Base-by-base conservation (phyloP, 2,888 invertebrate species). In the Lasioglossum malachurum region DNA sequence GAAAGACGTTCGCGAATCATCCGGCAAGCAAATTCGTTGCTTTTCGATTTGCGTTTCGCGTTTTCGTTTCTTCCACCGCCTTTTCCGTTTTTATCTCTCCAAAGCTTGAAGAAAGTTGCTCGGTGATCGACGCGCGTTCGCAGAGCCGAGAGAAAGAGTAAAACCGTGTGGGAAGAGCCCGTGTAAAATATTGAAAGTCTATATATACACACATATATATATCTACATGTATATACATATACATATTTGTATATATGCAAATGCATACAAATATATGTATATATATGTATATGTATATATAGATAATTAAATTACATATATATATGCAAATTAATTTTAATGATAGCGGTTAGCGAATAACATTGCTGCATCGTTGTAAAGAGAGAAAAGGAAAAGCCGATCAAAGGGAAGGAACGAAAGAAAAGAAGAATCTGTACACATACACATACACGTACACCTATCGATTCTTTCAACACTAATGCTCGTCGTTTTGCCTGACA, bases 181-280 rank as follows among this genome's bases (percentile, higher is more conserved):
- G 89, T 94, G 93, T 94, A 94, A 94, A 93, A 94, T 94, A 94
- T 89, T 92, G 93, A 93, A 94, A 93, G 91, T 94, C 91, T 93
- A 93, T 91, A 92, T 92, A 93, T 93, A 92, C 91, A 93, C 90
- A 84, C 74, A 87, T 27, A 74, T 92, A 92, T 76, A 71, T 41
- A 71, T 35, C 91, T 92, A 92, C 90, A 73, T 76, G 73, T 74
- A 69, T 60, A 82, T 74, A 69, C 49, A 82, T 76, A 53, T 90
- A 92, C 88, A 88, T 90, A 80, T 83, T 38, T 72, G 69, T 80
- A 75, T 77, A 85, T 46, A 46, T 53, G 73, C 83, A 3, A 35
- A 53, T 78, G 2, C 2, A 35, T 35, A 35, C 35, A 1, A 35
- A 35, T 35, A 35, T 35, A 2, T 35, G 4, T 92, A 92, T 38